Evolutionary conservation across 2,797 vertebrate genomes (phyloP).

Genomic region (Trachurus trachurus): DNA sequence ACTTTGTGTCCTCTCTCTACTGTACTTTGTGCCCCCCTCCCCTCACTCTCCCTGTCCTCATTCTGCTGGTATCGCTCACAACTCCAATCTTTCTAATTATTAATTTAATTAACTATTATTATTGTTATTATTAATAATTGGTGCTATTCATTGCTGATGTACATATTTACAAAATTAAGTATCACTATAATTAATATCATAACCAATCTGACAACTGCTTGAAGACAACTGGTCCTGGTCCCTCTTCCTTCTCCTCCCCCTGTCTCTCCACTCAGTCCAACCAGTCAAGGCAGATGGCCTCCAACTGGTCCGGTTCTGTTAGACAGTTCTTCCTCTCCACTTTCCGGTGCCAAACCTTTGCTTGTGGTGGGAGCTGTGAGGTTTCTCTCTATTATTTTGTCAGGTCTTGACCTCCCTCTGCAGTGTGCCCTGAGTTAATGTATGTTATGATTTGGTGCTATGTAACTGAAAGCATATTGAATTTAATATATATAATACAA

Average conservation of each 20-base stretch:
- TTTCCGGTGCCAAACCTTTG: neutral
- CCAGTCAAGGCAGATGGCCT: neutral
- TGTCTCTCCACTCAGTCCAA: neutral
- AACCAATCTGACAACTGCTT: neutral
- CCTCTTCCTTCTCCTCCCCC: neutral
- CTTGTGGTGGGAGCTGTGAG: neutral
- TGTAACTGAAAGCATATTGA: neutral
- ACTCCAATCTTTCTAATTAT: neutral
- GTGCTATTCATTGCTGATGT: neutral
- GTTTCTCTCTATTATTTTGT: neutral
- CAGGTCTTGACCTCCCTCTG: neutral
- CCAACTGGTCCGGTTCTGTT: neutral
- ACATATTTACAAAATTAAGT: too few species aligned
- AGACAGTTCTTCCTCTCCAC: neutral
- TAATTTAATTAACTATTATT: neutral
- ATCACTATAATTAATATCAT: neutral
- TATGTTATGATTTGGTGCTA: neutral
- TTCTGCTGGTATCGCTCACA: neutral
- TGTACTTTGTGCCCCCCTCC: neutral
- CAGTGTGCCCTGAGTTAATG: neutral
- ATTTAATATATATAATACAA: neutral
- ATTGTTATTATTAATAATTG: neutral
- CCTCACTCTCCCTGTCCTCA: neutral
- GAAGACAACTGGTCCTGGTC: neutral
- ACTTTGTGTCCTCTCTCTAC: neutral